Evolutionary conservation across 2,797 vertebrate species (phyloP), one percentile per base, ranked within the genome.

Genomic region (Synanceia verrucosa): DNA sequence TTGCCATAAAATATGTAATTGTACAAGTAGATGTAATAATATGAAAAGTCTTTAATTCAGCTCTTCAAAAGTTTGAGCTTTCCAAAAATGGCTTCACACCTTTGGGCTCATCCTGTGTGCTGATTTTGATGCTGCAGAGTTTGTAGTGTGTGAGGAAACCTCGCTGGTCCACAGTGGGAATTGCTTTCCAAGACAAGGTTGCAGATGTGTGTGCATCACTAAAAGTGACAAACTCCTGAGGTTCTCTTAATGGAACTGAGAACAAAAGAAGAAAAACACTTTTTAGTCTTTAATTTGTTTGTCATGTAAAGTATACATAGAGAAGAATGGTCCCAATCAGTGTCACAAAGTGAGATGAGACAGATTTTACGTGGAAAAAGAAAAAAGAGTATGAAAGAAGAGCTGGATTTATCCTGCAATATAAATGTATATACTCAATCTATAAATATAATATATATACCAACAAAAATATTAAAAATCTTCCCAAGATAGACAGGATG

Each of bases 101-200:
- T 79, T 43, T 23, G 0, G 1, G 6, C 6, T 66, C 43, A 0
- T 72, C n/a, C 16, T 73, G 31, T n/a, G 68, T 37, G 36, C 36
- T 65, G 13, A 74, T 50, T 69, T 81, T 82, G 52, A 65, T 18
- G 4, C 51, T 82, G 79, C 90, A 91, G 65, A 94, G 68, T 8
- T 19, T 58, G 71, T 92, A 93, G 78, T 90, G 75, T 41, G 76
- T 92, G 37, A 93, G 75, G 66, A 90, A 85, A 59, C 92, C 91
- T 62, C 1, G 72, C 61, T 55, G 89, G 44, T 88, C 43, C 29
- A 1, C 41, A 7, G 31, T 9, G n/a, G 90, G 63, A 48, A 93
- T 88, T 0, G 57, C 48, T 50, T 65, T 77, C 93, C 93, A 94
- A 13, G 80, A 88, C 47, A 93, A 43, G 13, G 31, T 2, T 1